A percentile compares a stretch with the other conserved stretches of the same genome.
Conservation (phyloP, 2,797 vertebrate species). For the Tamandua tetradactyla region DNA sequence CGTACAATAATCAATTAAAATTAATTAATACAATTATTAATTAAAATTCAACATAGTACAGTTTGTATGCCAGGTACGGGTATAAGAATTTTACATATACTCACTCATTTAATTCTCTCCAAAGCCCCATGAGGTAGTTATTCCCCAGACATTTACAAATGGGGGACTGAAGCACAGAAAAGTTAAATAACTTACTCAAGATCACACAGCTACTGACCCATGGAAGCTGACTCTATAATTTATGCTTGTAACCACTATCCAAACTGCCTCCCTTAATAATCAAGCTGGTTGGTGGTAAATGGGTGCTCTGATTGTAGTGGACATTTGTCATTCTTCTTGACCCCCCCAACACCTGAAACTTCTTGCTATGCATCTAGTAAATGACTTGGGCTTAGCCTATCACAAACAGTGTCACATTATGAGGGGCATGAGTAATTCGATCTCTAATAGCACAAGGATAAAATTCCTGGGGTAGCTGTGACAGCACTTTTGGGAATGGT, state of each 20-base stretch:
- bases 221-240: background rate
- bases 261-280: background rate
- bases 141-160: background rate
- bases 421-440: background rate
- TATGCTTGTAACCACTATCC: background rate
- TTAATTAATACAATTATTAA: no score
- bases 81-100: background rate
- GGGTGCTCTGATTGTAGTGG: background rate
- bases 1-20: no score
- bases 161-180: background rate
- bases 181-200: no score
- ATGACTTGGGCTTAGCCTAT: background rate
- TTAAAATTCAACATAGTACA: no score
- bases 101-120: background rate
- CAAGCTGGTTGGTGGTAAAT: background rate
- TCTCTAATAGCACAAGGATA: background rate
- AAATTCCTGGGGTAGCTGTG: background rate
- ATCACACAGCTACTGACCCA: background rate
- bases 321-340: background rate
- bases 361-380: background rate
- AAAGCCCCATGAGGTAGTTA: background rate
- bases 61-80: background rate
- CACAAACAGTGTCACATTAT: background rate
- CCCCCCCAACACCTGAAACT: background rate
- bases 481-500: background rate